Base-by-base conservation (phyloP, 2,888 invertebrate species). In the Yponomeuta cagnagella region DNA sequence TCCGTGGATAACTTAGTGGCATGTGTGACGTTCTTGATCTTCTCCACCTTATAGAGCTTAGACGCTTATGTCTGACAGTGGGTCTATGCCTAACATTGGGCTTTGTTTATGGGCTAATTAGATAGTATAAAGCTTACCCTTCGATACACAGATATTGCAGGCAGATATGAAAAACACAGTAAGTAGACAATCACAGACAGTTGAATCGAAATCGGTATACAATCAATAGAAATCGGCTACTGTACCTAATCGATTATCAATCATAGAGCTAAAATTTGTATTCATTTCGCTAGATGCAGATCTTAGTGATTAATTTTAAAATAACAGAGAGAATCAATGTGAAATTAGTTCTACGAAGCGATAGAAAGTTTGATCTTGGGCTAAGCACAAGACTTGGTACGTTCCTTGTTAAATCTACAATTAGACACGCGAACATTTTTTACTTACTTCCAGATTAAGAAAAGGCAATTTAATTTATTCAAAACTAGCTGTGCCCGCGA, bases 401-500 rank as follows among this genome's bases (percentile, higher is more conserved):
- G 33, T 65, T 65, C 31, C 65, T 30, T 30, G 65, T 12, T 33
- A 65, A 64, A 65, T 65, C 65, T 65, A 30, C 30, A 31, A 65
- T 65, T 65, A 31, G 65, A 30, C 30, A 30, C 65, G 65, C 65
- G 65, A 65, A 65, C 33, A 33, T 65, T 65, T 65, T 65, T 23
- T 31, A 58, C 15, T 15, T 15, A 58, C 52, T 15, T 58, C 52
- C 15, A 58, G 52, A 15, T 43, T 43, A 8, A 43, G 43, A 43
- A 8, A 43, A 43, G 8, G 43, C 43, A 8, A 43, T 43, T 43
- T 8, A 8, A 43, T 43, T 58, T 58, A 58, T 15, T 58, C 15
- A 8, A 15, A 58, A 58, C 8, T 2, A 52, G 12, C 23, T 23
- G 52, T 52, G 8, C 12, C 52, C 2, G 10, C 10, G 23, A 23